Conservation (phyloP, 2,113 vertebrate genomes). For the Chlorodrepanis virens region DNA sequence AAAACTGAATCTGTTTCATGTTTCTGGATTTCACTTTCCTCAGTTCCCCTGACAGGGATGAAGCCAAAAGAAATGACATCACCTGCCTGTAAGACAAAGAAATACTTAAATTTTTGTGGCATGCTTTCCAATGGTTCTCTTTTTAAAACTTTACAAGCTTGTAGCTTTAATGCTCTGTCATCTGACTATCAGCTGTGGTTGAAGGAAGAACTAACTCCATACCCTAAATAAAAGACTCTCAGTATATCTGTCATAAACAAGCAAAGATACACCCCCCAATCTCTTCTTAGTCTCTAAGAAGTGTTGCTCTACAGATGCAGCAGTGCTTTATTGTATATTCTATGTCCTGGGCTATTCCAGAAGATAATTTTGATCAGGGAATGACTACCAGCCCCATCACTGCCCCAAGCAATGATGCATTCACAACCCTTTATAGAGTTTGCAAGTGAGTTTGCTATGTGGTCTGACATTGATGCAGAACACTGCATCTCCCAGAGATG, state of each 20-base stretch:
- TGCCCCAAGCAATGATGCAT: not conserved
- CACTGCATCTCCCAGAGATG: not conserved
- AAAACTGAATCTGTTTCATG: not conserved
- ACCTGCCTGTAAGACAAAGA: not conserved
- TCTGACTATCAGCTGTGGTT: not conserved
- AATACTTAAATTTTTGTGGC: not conserved
- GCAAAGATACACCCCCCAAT: not conserved
- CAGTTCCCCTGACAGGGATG: not conserved
- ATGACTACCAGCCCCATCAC: not conserved
- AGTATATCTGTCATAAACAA: not conserved
- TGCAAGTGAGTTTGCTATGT: not conserved
- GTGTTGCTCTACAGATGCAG: not conserved
- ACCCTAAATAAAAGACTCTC: not conserved
- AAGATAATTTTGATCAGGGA: not conserved
- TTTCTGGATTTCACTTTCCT: not conserved
- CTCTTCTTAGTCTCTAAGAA: not conserved
- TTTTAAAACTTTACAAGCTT: not conserved
- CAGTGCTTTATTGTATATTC: fast-evolving
- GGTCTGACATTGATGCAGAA: not conserved
- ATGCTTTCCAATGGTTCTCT: not conserved
- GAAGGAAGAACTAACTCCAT: not conserved
- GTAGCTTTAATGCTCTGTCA: not conserved
- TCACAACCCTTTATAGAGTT: not conserved
- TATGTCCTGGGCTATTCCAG: not conserved
- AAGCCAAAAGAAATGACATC: not conserved